Percentiles rank a stretch among this genome's conserved stretches.
phyloP scores from a whole-genome alignment of 1,140 invertebrate species.

The Solenopsis invicta region DNA sequence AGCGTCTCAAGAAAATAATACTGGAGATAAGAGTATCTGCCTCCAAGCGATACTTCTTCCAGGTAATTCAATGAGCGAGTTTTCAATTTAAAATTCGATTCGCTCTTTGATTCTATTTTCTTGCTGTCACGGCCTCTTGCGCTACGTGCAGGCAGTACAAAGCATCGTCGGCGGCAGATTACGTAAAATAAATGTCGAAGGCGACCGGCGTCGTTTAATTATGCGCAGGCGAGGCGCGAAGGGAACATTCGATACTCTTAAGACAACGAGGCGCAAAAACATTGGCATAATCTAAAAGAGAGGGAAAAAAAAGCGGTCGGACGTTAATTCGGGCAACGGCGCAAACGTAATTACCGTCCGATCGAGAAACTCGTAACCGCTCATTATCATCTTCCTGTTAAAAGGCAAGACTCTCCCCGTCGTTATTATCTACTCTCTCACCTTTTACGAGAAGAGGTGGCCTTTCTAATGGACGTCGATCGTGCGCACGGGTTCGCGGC shows the following conservation, averaged over 20 bases:
- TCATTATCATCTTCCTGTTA: slow-evolving; percentile 59
- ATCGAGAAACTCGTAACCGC: slow-evolving; percentile 58
- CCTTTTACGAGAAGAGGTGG: slow-evolving; percentile 38
- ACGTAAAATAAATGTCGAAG: slow-evolving; percentile 5
- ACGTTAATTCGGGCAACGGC: slow-evolving; percentile 49
- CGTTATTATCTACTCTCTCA: slow-evolving; percentile 39
- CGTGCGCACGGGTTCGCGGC: slow-evolving; percentile 3
- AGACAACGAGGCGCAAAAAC: slow-evolving; percentile 49
- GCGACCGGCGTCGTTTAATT: slow-evolving; percentile 6
- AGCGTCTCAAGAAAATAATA: slow-evolving; percentile 39
- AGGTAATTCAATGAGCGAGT: slow-evolving; percentile 38
- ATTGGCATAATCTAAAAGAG: slow-evolving; percentile 24
- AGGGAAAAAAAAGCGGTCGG: not conserved
- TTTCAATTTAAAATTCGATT: slow-evolving; percentile 56
- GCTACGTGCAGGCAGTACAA: not conserved
- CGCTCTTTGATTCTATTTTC: slow-evolving; percentile 31
- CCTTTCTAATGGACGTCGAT: slow-evolving; percentile 48
- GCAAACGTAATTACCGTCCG: slow-evolving; percentile 48
- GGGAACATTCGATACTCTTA: not conserved
- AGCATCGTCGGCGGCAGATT: slow-evolving; percentile 5
- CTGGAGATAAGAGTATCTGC: slow-evolving; percentile 32
- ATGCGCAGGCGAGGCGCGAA: not conserved
- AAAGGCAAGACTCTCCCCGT: slow-evolving; percentile 48
- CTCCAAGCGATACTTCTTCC: slow-evolving; percentile 27
- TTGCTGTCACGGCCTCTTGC: not conserved